phyloP scores from a whole-genome alignment of 2,113 vertebrate species.

The Plestiodon gilberti region DNA sequence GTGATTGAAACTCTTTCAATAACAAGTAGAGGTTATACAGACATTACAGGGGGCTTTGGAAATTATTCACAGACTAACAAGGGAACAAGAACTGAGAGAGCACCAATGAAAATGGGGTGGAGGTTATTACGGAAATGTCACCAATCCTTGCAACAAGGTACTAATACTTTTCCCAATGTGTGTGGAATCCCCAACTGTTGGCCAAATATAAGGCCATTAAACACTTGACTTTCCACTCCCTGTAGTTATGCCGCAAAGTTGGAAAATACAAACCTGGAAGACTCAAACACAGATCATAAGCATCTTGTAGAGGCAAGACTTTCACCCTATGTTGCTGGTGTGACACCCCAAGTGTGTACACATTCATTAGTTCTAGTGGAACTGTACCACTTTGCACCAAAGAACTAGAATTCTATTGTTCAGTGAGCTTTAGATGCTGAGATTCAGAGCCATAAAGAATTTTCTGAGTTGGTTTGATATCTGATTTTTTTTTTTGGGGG shows the following conservation, averaged over 20 bases:
- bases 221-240: neutral
- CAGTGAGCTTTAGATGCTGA: neutral
- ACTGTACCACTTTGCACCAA: neutral
- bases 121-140: neutral
- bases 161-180: neutral
- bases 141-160: neutral
- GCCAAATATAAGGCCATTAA: neutral
- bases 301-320: neutral
- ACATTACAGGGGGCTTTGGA: neutral
- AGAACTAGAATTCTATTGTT: neutral
- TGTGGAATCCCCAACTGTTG: neutral
- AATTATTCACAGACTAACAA: neutral
- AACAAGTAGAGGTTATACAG: neutral
- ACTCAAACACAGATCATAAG: neutral
- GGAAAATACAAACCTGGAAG: neutral
- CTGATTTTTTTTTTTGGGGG: neutral
- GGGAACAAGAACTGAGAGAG: neutral
- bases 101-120: neutral
- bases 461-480: neutral
- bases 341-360: too few species aligned
- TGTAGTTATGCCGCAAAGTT: neutral
- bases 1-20: rapidly evolving
- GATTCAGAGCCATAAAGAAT: neutral
- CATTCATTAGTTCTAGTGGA: neutral
- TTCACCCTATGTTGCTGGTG: neutral